Evolutionary conservation across 2,888 invertebrate genomes (phyloP), one percentile per base, ranked within the genome.

Genomic region (Troilus luridus): DNA sequence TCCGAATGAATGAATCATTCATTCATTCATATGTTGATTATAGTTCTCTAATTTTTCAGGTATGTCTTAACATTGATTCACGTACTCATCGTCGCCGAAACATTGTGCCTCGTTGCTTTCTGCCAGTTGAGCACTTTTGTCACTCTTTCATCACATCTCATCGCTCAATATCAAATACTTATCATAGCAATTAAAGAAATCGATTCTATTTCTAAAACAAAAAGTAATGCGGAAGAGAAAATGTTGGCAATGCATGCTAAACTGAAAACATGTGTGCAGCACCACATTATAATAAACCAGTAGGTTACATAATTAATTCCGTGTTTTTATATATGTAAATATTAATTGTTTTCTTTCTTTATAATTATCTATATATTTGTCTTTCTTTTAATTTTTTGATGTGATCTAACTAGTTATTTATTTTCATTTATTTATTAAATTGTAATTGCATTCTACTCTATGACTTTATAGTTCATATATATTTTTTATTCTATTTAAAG

Each of bases 131-230:
- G 72, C 41, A 8, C 9, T 7, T 77, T 77, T 77, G 72, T 41
- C 41, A 41, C 72, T 9, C 17, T 77, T 77, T 27, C 72, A 17
- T 77, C 72, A 17, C 27, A 77, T 77, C 72, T 77, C 72, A 77
- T 77, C 41, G 72, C 72, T 41, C 72, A 77, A 8, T 77, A 77
- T 77, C 27, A 77, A 41, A 77, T 77, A 77, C 72, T 77, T 41
- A 77, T 77, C 41, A 41, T 77, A 9, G 72, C 72, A 41, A 77
- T 77, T 41, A 77, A 77, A 77, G 72, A 77, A 41, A 77, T 77
- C 7, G 72, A 77, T 41, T 41, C 12, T 17, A 77, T 77, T 19
- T 14, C 72, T 77, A 8, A 3, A n/a, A 41, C 27, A 17, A 77
- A 77, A 77, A 19, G 1, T 41, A 41, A 1, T 77, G 8, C 27